Evolutionary conservation across 2,113 vertebrate genomes (phyloP).

Genomic region (Callithrix jacchus): DNA sequence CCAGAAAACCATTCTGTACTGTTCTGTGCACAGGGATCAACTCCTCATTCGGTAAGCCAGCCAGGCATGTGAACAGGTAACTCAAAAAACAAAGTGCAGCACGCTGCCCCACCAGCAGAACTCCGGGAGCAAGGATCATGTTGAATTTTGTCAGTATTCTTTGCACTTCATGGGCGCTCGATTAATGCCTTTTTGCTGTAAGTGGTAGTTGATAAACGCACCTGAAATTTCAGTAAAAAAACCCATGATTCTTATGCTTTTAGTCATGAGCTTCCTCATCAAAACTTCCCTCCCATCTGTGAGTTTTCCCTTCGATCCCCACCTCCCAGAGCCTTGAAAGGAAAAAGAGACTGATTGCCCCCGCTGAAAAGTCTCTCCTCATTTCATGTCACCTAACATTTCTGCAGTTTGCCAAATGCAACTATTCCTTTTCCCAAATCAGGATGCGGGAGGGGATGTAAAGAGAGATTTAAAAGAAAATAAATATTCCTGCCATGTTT

Average conservation of each 20-base stretch:
- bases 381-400: background rate
- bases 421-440: background rate
- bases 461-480: background rate
- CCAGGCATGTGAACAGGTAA: background rate
- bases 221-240: background rate
- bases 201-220: background rate
- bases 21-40: background rate
- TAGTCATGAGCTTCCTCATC: background rate
- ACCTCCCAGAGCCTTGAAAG: background rate
- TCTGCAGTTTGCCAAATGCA: background rate
- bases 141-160: background rate
- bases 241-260: background rate
- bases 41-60: too few species aligned
- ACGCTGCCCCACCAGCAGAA: too few species aligned
- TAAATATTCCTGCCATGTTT: background rate
- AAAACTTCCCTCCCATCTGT: fast-evolving
- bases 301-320: fast-evolving
- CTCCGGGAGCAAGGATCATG: background rate
- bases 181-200: background rate
- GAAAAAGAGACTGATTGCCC: too few species aligned
- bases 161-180: background rate
- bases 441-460: background rate
- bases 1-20: fast-evolving
- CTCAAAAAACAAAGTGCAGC: background rate
- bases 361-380: too few species aligned